Evolutionary conservation across 2,113 vertebrate species (phyloP), one percentile per base, ranked within the genome.

Genomic region (Vimba vimba): DNA sequence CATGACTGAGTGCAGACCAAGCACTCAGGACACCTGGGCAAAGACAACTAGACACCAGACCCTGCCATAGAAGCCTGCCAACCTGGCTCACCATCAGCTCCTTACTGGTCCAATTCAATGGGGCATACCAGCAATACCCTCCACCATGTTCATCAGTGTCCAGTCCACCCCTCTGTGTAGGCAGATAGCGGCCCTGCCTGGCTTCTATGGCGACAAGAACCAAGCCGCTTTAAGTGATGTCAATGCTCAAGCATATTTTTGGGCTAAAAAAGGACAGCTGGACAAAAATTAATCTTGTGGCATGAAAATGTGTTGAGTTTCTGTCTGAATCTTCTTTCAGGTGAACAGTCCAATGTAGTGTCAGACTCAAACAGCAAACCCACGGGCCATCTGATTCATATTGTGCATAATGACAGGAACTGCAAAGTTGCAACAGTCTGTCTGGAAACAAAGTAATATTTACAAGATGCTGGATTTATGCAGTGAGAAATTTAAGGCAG

Each of bases 1-100:
- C 27, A 11, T 52, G 77, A 23, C 52, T 59, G 76, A 79, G 19
- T 36, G 25, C 62, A 69, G 43, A 82, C 79, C 27, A 68, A 68
- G 8, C 39, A 47, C 17, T 82, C 17, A 17, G 36, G 79, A 82
- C 79, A 52, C 79, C 62, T 50, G 43, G 45, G 62, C 47, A 82
- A 87, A 60, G 62, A 7, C 9, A 43, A 79, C 47, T 23, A 50
- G 43, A 75, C 69, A 43, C 17, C 33, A 71, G 64, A 59, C 79
- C 47, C 69, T 81, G 78, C 83, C 86, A 87, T 60, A 60, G n/a
- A 27, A 25, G 30, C 76, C 62, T 60, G 50, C 82, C 71, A 66
- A 76, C 36, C 17, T 84, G 82, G 57, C 81, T 30, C 10, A 23
- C 11, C 19, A 66, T 55, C 43, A 19, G 30, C 30, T 59, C 25